Percentiles rank a stretch among this genome's conserved stretches.
Conservation (phyloP, 2,888 invertebrate genomes). For the Prenolepis imparis region DNA sequence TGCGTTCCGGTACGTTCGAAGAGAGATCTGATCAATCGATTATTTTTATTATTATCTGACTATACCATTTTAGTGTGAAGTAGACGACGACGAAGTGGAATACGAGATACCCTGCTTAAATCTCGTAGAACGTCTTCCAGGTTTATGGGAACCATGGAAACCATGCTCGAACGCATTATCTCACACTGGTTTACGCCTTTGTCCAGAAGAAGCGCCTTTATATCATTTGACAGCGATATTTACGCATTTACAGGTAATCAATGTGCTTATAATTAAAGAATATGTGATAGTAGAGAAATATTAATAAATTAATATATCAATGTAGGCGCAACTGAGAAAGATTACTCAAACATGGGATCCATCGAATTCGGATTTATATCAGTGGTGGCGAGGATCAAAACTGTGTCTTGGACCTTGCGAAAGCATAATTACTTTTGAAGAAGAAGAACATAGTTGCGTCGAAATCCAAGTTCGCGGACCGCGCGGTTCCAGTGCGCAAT, state of each 20-base stretch:
- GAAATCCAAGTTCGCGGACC: slow-evolving; percentile 91
- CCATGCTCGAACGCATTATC: slow-evolving; percentile 86
- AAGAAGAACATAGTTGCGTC: slow-evolving; percentile 87
- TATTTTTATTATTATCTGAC: slow-evolving; percentile 1
- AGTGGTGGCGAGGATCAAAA: slow-evolving; percentile 92
- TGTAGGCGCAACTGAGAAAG: slow-evolving; percentile 88
- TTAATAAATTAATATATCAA: slow-evolving; percentile 22
- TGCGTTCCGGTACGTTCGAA: slow-evolving; percentile 88
- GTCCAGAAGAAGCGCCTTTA: slow-evolving; percentile 87
- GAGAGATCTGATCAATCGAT: slow-evolving; percentile 51
- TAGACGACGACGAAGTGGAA: slow-evolving; percentile 90
- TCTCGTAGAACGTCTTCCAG: slow-evolving; percentile 89
- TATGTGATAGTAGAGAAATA: background rate
- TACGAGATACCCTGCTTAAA: slow-evolving; percentile 93
- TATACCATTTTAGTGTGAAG: slow-evolving; percentile 88
- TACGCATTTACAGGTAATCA: slow-evolving; percentile 89
- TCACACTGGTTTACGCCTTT: slow-evolving; percentile 90
- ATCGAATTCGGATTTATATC: slow-evolving; percentile 90
- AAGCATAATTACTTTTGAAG: slow-evolving; percentile 89
- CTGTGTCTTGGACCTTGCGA: slow-evolving; percentile 90
- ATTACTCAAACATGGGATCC: slow-evolving; percentile 87
- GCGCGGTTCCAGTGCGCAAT: slow-evolving; percentile 87
- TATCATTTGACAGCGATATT: slow-evolving; percentile 90
- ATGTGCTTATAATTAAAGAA: slow-evolving; percentile 24
- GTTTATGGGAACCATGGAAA: slow-evolving; percentile 90